Evolutionary conservation across 1,140 invertebrate species (phyloP), one percentile per base, ranked within the genome.

Genomic region (Anadara kagoshimensis): DNA sequence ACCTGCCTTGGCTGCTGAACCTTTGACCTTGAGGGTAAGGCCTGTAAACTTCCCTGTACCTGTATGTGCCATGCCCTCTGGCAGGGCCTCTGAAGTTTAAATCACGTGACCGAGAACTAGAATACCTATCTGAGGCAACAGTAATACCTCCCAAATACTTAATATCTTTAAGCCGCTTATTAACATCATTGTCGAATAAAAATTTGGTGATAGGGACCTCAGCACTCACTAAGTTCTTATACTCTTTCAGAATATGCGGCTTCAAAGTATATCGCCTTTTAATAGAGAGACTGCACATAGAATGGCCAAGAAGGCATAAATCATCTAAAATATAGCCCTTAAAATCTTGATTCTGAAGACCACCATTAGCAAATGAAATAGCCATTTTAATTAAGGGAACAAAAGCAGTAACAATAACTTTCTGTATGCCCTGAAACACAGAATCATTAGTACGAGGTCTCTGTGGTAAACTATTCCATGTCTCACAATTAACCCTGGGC

Each of bases 41-140:
- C 29, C 54, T 11, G 5, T 20, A 7, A 3, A 20, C 54, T 26
- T 41, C 58, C 43, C 58, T 61, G 29, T 43, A 43, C 29, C 58
- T 41, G 29, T 61, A 41, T n/a, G 29, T 41, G 11, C 58, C 41
- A 20, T 41, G n/a, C 36, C 29, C 36, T 10, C 8, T 5, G 29
- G 58, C 29, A 61, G 58, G 58, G 58, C 58, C 10, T 61, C 36
- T 61, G 58, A 8, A 61, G 58, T 61, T 61, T 61, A 61, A 61
- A 61, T 4, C 16, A 5, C 58, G n/a, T 61, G 26, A 11, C 4
- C 58, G 2, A 44, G 8, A 56, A 56, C 53, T 56, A 56, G 8
- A 20, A 8, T 12, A 7, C 7, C 45, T 47, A 47, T 8, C 45
- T 10, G 45, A 8, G 16, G 45, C 8, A 47, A 16, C 8, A 8